phyloP scores from a whole-genome alignment of 2,113 vertebrate genomes.

The Gymnogyps californianus region DNA sequence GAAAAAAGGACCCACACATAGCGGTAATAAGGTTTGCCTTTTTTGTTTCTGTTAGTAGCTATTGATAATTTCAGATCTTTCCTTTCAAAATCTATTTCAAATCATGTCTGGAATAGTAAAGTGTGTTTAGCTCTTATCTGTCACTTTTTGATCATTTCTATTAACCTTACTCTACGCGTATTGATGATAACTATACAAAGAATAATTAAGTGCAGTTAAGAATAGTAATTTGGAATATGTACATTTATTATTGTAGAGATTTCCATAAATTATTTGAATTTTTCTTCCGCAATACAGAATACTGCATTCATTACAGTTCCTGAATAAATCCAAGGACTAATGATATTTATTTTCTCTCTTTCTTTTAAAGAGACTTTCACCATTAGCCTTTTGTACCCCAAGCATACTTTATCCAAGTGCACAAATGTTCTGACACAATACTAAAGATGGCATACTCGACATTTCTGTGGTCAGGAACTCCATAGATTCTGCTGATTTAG shows the following conservation, averaged over 20 bases:
- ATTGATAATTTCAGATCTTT: conserved; percentile 45
- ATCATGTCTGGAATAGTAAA: background rate
- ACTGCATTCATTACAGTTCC: background rate
- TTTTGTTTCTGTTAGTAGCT: conserved; percentile 48
- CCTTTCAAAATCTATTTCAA: conserved; percentile 30
- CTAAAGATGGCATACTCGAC: background rate
- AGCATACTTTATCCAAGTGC: background rate
- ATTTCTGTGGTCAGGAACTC: background rate
- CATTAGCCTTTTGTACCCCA: background rate
- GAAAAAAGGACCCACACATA: conserved; percentile 25
- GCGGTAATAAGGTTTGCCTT: conserved; percentile 36
- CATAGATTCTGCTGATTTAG: background rate
- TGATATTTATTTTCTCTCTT: background rate
- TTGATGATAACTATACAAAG: conserved; percentile 9
- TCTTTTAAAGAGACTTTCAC: background rate
- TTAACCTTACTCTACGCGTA: background rate
- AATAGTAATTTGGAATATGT: background rate
- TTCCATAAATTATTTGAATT: background rate
- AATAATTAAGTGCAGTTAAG: conserved; percentile 18
- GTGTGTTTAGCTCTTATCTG: conserved; percentile 8
- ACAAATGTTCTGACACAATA: background rate
- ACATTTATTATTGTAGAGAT: background rate
- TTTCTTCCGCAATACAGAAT: background rate
- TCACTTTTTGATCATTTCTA: conserved; percentile 32
- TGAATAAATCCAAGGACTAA: background rate